Evolutionary conservation across 37 sponge, comb jelly and placozoan species (phyloP), one percentile per base, ranked within the genome.

Genomic region (Spongilla lacustris): DNA sequence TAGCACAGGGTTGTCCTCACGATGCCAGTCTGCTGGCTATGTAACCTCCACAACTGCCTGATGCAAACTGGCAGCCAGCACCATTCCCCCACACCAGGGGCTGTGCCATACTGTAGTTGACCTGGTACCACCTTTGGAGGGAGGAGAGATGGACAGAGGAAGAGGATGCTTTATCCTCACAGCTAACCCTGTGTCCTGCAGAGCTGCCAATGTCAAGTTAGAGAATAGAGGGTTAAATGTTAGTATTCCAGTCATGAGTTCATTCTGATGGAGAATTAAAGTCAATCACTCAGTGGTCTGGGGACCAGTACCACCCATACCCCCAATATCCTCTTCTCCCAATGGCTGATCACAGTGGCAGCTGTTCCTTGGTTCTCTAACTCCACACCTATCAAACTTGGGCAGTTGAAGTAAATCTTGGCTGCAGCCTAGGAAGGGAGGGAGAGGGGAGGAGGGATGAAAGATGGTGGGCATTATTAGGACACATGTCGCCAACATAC

Each of bases 351-450:
- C 0, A 29, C 58, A 69, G 96, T 93, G 31, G 85, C 93, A 27
- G 13, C 37, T 11, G 84, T 89, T n/a, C 96, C 96, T 85, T 96
- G 93, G 79, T 90, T 88, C 93, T 96, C 96, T 48, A 96, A 81
- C 84, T 93, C 93, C 36, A 87, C 87, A 24, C 96, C 96, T 33
- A 21, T 37, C 68, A 96, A 75, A 27, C n/a, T 69, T 21, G 83
- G 38, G 58, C 93, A 96, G 74, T 81, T 72, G 71, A 96, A 96
- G 75, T 96, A 91, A 9, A 30, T 41, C 66, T 81, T 77, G 14
- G 79, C 96, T 29, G 81, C 93, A 35, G 26, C 46, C 94, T 73
- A 58, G 58, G 21, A 17, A 58, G 19, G 21, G 58, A 58, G 58
- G 58, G 19, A 17, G 19, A 17, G 8, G 46, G 46, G 46, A 8